A percentile compares a stretch with the other conserved stretches of the same genome.
These are phyloP conservation scores for Mus caroli DNA, from an alignment of 2,797 vertebrate genomes.

Conservation along the genomic window DNA sequence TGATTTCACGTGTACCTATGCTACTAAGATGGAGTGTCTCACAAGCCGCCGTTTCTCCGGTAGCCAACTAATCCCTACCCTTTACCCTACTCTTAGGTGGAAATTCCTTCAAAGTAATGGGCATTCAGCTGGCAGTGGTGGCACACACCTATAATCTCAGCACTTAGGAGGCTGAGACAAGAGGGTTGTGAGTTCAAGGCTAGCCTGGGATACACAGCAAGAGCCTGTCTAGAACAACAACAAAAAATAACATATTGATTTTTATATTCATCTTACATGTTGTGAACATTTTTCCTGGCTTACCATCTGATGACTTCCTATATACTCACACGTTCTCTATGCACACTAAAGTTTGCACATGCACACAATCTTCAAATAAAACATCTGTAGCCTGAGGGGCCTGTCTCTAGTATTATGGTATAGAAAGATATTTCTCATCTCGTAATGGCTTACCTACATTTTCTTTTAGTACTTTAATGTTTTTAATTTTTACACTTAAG, in stretches of 20 bases:
- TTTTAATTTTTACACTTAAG: constrained; percentile 44
- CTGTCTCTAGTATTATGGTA: neutral
- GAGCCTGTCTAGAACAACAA: neutral
- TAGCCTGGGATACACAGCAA: neutral
- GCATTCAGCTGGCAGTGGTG: neutral
- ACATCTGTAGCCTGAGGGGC: neutral
- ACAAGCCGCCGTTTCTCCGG: neutral
- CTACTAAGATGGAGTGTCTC: neutral
- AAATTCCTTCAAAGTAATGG: neutral
- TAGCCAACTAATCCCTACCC: neutral
- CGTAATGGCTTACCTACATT: neutral
- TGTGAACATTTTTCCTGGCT: neutral
- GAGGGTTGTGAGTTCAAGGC: neutral
- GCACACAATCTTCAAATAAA: neutral
- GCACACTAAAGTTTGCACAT: neutral
- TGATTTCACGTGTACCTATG: neutral
- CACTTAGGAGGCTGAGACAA: neutral
- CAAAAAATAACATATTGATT: neutral
- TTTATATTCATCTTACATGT: neutral
- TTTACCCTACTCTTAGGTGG: neutral
- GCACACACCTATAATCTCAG: neutral
- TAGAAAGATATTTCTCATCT: constrained; percentile 6
- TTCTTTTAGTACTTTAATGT: neutral
- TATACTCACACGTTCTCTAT: neutral
- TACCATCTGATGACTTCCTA: neutral